Percentiles rank a stretch among this genome's conserved stretches.
Conservation (phyloP, 1,140 invertebrate species). For the Panagrolaimus sp. region DNA sequence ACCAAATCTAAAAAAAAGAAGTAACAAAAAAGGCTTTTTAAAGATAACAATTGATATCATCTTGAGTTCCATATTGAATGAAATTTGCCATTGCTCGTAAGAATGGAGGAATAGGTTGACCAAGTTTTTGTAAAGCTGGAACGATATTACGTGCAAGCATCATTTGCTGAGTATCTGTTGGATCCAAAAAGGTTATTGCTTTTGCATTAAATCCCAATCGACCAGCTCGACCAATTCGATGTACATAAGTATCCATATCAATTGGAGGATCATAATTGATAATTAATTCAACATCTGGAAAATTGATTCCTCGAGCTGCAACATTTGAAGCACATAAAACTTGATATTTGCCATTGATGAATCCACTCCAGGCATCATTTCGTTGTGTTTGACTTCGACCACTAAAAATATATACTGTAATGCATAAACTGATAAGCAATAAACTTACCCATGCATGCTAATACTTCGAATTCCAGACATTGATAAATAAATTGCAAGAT, state of each 20-base stretch:
- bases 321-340: constrained; percentile 34
- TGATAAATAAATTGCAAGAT: not conserved
- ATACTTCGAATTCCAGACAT: not conserved
- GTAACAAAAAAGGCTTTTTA: too few relatives aligned
- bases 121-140: not conserved
- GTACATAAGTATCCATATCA: not conserved
- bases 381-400: constrained; percentile 36
- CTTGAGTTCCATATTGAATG: not conserved
- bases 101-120: not conserved
- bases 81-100: not conserved
- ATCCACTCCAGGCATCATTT: constrained; percentile 19
- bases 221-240: constrained; percentile 7
- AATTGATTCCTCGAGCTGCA: constrained; percentile 32
- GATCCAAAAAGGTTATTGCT: not conserved
- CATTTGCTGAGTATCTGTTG: not conserved
- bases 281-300: constrained; percentile 29
- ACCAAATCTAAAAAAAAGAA: too few relatives aligned
- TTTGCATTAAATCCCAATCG: not conserved
- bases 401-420: constrained; percentile 18
- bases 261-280: not conserved
- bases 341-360: constrained; percentile 22
- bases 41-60: too few relatives aligned
- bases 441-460: constrained; percentile 12
- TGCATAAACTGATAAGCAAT: not conserved
- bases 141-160: not conserved